Percentiles rank a stretch among this genome's conserved stretches.
phyloP scores from a whole-genome alignment of 2,113 vertebrate species.

The Nettapus auritus region DNA sequence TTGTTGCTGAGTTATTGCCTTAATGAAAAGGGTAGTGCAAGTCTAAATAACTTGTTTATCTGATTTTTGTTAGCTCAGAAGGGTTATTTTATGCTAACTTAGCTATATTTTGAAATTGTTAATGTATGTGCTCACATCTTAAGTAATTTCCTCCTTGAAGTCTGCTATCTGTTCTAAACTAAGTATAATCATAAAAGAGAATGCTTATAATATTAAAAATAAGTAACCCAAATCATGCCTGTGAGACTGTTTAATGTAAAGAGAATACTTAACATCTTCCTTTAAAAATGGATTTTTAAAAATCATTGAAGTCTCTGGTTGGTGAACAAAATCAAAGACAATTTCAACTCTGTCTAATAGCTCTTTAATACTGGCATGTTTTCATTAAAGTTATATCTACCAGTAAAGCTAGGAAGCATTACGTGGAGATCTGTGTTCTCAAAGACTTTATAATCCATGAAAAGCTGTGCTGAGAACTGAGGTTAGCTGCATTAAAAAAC shows the following conservation, averaged over 20 bases:
- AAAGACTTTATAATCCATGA: slow-evolving; percentile 66
- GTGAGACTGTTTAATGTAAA: slow-evolving; percentile 36
- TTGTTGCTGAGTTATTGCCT: background rate
- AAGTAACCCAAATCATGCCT: slow-evolving; percentile 13
- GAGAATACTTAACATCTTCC: slow-evolving; percentile 39
- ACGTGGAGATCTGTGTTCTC: slow-evolving; percentile 48
- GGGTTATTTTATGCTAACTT: background rate
- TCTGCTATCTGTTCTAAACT: background rate
- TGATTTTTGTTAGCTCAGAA: background rate
- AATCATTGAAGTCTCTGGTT: slow-evolving; percentile 24
- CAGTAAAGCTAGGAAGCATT: slow-evolving; percentile 56
- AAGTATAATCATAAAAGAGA: slow-evolving; percentile 31
- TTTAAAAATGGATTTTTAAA: slow-evolving; percentile 36
- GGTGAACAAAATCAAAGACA: slow-evolving; percentile 72
- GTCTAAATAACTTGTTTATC: background rate
- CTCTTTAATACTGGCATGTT: slow-evolving; percentile 61
- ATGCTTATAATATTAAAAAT: slow-evolving; percentile 25
- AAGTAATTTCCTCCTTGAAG: background rate
- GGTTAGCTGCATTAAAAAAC: slow-evolving; percentile 49
- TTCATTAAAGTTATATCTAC: slow-evolving; percentile 72
- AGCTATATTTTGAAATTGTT: background rate
- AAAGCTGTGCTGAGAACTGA: slow-evolving; percentile 57
- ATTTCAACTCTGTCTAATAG: slow-evolving; percentile 59
- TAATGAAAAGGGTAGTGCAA: background rate
- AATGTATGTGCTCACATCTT: background rate